Percentiles rank a stretch among this genome's conserved stretches.
Conservation (phyloP, 2,888 invertebrate genomes). For the Agrochola litura region DNA sequence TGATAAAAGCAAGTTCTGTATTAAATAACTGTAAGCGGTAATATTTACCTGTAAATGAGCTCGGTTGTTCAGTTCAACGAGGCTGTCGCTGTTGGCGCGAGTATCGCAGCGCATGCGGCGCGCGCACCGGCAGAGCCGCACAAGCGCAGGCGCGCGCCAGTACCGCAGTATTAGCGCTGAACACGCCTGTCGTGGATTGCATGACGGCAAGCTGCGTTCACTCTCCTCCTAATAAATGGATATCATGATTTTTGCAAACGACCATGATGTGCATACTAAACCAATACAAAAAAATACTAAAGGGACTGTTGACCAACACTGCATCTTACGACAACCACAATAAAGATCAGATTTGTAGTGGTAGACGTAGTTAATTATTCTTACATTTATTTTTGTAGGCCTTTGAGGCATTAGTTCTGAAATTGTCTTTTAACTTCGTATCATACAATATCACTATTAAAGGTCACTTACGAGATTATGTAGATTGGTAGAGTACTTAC, state of each 20-base stretch:
- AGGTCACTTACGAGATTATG: not conserved
- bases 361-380: not conserved
- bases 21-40: not conserved
- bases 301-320: not conserved
- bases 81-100: constrained; percentile 67
- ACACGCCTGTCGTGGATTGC: constrained; percentile 87
- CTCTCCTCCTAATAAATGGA: constrained; percentile 87
- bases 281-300: not conserved
- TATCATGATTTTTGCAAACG: not conserved
- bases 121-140: constrained; percentile 91
- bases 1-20: not conserved
- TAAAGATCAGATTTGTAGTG: not conserved
- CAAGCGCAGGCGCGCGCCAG: constrained; percentile 90
- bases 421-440: not conserved
- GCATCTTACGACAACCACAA: not conserved
- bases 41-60: constrained; percentile 90
- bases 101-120: constrained; percentile 84
- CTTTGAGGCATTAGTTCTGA: not conserved
- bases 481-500: constrained; percentile 74
- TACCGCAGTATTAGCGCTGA: constrained; percentile 89
- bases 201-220: constrained; percentile 90
- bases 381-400: not conserved
- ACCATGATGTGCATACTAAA: not conserved
- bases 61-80: constrained; percentile 90
- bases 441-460: not conserved